Conservation (phyloP, 2,888 invertebrate genomes). For the Gisinianus flammeolus region DNA sequence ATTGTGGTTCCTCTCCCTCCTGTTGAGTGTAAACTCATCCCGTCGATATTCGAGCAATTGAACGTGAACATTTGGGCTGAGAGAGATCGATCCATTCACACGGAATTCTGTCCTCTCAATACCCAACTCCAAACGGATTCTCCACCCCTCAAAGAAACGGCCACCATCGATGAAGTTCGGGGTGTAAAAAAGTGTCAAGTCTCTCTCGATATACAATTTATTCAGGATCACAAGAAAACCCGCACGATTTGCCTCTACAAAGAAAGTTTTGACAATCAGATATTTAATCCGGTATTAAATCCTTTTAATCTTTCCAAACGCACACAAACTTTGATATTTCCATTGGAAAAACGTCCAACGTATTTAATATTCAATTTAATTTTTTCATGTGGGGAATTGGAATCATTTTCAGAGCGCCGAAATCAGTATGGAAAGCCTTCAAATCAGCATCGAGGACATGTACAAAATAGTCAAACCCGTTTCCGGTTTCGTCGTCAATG, state of each 20-base stretch:
- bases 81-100: conserved; percentile 8
- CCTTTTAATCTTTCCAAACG: too few species aligned
- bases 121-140: neutral
- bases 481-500: conserved; percentile 41
- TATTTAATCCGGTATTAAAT: conserved; percentile 4
- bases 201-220: neutral
- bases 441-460: neutral
- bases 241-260: conserved; percentile 17
- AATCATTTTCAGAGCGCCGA: too few species aligned
- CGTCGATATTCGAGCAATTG: neutral
- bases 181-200: neutral
- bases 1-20: too few species aligned
- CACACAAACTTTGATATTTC: neutral
- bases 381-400: too few species aligned
- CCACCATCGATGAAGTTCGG: conserved; percentile 1
- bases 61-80: conserved; percentile 30
- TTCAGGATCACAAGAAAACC: neutral
- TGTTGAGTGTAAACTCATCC: neutral
- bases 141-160: neutral
- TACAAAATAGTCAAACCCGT: conserved; percentile 35
- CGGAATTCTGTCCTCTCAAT: neutral
- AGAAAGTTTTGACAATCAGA: neutral
- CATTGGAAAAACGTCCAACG: too few species aligned
- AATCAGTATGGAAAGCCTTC: neutral
- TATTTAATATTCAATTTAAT: too few species aligned